Conservation (phyloP, 2,113 vertebrate species). For the Steatornis caripensis region DNA sequence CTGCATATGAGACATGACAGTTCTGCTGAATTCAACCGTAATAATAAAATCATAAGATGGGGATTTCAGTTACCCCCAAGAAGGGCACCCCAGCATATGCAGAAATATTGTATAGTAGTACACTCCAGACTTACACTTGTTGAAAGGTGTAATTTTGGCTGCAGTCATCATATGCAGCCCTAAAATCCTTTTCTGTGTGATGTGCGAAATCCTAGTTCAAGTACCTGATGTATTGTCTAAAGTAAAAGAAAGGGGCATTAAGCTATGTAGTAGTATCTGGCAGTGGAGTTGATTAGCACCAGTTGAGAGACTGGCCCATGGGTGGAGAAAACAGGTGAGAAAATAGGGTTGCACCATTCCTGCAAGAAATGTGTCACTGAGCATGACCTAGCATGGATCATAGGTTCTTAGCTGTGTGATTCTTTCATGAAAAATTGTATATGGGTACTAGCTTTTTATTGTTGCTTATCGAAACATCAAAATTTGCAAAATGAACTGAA, state of each 20-base stretch:
- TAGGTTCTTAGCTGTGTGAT: neutral
- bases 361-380: neutral
- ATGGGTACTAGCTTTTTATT: neutral
- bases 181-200: neutral
- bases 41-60: neutral
- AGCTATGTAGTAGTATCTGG: rapidly evolving
- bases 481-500: neutral
- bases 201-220: neutral
- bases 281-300: neutral
- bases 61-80: neutral
- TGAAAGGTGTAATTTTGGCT: neutral
- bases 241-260: neutral
- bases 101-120: neutral
- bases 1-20: neutral
- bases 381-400: neutral
- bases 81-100: neutral
- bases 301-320: neutral
- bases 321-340: neutral
- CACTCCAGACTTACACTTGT: neutral
- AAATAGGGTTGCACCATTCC: neutral
- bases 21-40: neutral
- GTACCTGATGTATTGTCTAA: neutral
- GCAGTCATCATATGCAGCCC: neutral
- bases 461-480: neutral
- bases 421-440: neutral